These are phyloP conservation scores for Manis crassicaudata DNA, from an alignment of 2,797 vertebrate genomes.

Conservation along the genomic window DNA sequence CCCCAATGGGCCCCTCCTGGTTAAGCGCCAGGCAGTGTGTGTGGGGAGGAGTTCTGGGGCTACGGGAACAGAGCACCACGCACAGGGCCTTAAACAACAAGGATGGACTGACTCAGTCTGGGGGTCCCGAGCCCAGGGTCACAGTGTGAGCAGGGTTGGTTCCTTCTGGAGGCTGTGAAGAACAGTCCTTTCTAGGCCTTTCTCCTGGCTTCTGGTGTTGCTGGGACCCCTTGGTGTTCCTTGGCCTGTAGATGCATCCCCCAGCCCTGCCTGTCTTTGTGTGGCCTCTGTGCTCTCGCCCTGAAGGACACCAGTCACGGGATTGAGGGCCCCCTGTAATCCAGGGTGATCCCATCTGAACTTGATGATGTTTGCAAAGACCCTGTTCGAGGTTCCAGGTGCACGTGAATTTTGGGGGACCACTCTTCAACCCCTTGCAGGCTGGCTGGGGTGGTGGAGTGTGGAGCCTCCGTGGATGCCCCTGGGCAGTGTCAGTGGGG, in stretches of 20 bases:
- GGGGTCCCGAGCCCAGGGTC: neutral
- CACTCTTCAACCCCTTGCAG: accelerated
- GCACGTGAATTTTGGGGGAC: accelerated
- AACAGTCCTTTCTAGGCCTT: neutral
- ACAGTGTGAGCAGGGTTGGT: neutral
- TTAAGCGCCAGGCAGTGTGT: accelerated
- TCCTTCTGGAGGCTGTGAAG: neutral
- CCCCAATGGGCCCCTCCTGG: neutral
- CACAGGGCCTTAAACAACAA: neutral
- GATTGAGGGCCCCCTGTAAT: neutral
- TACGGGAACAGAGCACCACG: too few relatives aligned
- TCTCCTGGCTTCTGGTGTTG: neutral
- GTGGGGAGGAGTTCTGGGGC: accelerated
- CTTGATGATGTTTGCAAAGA: neutral
- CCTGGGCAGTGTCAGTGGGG: neutral
- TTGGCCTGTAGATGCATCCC: neutral
- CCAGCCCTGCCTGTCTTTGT: accelerated
- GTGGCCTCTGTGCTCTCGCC: neutral
- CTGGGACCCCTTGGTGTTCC: accelerated
- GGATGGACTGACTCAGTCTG: neutral
- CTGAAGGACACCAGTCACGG: neutral
- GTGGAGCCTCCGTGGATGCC: neutral
- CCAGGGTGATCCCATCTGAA: neutral
- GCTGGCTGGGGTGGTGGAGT: neutral
- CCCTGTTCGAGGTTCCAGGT: neutral